Evolutionary conservation across 2,888 invertebrate genomes (phyloP).

Genomic region (Tupiocoris notatus): DNA sequence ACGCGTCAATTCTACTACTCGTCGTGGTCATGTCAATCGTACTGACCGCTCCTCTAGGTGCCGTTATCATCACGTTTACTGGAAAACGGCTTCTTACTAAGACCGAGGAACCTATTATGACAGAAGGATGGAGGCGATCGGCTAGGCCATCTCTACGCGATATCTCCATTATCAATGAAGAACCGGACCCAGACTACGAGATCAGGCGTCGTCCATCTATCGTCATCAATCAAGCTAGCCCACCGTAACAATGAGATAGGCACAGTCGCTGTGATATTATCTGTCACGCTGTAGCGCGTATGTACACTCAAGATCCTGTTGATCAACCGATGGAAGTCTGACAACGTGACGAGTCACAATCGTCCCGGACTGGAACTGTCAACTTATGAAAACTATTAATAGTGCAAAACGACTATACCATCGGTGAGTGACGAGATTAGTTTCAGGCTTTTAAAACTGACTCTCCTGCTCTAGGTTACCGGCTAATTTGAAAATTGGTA

Average conservation of each 20-base stretch:
- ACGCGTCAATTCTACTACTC: slow-evolving; percentile 71
- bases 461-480: too few relatives aligned
- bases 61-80: slow-evolving; percentile 74
- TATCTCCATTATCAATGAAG: slow-evolving; percentile 82
- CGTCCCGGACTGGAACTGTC: too few relatives aligned
- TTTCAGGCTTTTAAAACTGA: too few relatives aligned
- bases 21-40: slow-evolving; percentile 78
- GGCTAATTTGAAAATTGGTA: too few relatives aligned
- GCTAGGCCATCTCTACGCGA: slow-evolving; percentile 81
- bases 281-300: too few relatives aligned
- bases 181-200: slow-evolving; percentile 61
- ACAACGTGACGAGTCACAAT: too few relatives aligned
- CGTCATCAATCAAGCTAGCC: slow-evolving; percentile 26
- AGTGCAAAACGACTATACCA: too few relatives aligned
- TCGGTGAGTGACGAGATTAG: too few relatives aligned
- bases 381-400: too few relatives aligned
- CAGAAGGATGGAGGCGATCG: slow-evolving; percentile 72
- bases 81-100: slow-evolving; percentile 76
- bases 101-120: slow-evolving; percentile 61
- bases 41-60: slow-evolving; percentile 80
- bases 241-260: neutral
- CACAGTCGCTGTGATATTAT: neutral
- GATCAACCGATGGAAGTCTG: too few relatives aligned
- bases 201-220: slow-evolving; percentile 23
- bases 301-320: too few relatives aligned